Evolutionary conservation across 2,888 invertebrate genomes (phyloP).

Genomic region (Steinernema hermaphroditum): DNA sequence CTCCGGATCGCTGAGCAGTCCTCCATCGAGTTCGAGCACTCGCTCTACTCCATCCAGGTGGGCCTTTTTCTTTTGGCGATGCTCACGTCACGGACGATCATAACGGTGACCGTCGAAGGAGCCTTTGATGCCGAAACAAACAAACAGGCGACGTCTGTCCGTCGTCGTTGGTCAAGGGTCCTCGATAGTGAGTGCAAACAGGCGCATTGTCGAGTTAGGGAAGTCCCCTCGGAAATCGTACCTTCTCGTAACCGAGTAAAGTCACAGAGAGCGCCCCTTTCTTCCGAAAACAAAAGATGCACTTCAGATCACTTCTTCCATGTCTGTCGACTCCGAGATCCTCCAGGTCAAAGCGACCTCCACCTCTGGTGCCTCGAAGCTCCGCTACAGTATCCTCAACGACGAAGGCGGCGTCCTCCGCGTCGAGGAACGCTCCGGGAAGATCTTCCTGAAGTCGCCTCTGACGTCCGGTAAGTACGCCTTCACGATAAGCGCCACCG

Average conservation of each 20-base stretch:
- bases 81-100: slow-evolving; percentile 9
- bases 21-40: slow-evolving; percentile 40
- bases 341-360: not conserved
- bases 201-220: slow-evolving; percentile 26
- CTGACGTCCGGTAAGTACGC: slow-evolving; percentile 37
- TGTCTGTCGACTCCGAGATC: slow-evolving; percentile 12
- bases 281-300: no score
- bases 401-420: slow-evolving; percentile 32
- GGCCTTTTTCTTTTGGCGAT: not conserved
- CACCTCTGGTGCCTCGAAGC: not conserved
- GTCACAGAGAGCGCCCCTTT: no score
- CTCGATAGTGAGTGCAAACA: slow-evolving; percentile 15
- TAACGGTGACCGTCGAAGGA: not conserved
- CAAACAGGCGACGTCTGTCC: slow-evolving; percentile 9
- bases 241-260: no score
- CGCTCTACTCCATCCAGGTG: slow-evolving; percentile 42
- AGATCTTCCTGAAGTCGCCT: slow-evolving; percentile 35
- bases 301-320: slow-evolving; percentile 18
- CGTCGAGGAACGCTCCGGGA: slow-evolving; percentile 37
- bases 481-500: slow-evolving; percentile 35
- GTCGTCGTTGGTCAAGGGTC: slow-evolving; percentile 15
- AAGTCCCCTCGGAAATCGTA: not conserved
- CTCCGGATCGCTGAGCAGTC: slow-evolving; percentile 44
- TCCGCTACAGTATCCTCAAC: slow-evolving; percentile 39
- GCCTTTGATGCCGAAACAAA: slow-evolving; percentile 21